Evolutionary conservation across 1,140 invertebrate genomes (phyloP), one percentile per base, ranked within the genome.

Genomic region (Lordiphosa stackelbergi): DNA sequence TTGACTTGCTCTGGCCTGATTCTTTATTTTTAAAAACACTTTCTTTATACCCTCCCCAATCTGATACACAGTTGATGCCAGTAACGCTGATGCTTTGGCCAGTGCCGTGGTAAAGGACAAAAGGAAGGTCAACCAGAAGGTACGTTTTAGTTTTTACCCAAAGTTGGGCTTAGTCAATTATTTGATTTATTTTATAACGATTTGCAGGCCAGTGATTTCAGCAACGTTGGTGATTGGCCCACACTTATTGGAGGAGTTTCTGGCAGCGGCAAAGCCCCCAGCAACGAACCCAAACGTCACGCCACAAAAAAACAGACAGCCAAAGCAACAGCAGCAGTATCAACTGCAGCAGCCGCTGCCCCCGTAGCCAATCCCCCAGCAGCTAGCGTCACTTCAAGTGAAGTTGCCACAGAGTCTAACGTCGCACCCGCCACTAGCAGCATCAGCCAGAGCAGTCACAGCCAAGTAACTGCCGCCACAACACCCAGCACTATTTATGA

Each of bases 201-300:
- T 74, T 89, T 89, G 4, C 86, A 94, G 93, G 91, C 92, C 45
- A 92, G 91, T 86, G 91, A 93, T 86, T 93, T 94, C 73, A 90
- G 91, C 63, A 92, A 94, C 89, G 91, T 92, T 66, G 91, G 91
- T 56, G 93, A 95, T 87, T 95, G 94, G 94, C 94, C 94, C 54
- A 92, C 93, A 60, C 89, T 95, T 46, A 77, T 86, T 60, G 85
- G 85, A 36, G 85, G 78, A 38, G 64, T 73, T 73, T 69, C 73
- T 45, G 62, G 62, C 13, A 79, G 75, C 73, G 78, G 79, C 72
- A 86, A 87, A 85, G 73, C 85, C 63, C 72, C 81, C 48, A 73
- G 72, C 51, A 87, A 84, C 74, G 85, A 86, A 58, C 58, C 81
- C 59, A 87, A 84, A 58, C 85, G 85, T 41, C 79, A 69, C 45